A percentile compares a stretch with the other conserved stretches of the same genome.
These are phyloP conservation scores for Hafferia zeledoni DNA, from an alignment of 2,797 vertebrate genomes.

Conservation along the genomic window DNA sequence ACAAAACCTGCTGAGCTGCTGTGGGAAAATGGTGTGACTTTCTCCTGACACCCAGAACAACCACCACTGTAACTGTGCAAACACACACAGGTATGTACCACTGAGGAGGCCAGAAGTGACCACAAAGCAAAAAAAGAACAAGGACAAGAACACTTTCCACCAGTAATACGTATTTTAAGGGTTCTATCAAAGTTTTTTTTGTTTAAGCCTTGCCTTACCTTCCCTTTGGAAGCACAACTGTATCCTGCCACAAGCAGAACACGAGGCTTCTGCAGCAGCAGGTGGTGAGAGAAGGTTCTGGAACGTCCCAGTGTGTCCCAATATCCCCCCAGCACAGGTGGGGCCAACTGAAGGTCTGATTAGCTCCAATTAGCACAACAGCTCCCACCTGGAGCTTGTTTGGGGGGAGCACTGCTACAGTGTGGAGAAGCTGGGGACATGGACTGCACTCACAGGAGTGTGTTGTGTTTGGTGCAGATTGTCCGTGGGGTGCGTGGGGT, in stretches of 20 bases:
- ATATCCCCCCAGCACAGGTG: not conserved
- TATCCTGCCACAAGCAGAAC: accelerated
- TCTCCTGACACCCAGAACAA: not conserved
- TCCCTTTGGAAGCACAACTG: not conserved
- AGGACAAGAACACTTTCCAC: not conserved
- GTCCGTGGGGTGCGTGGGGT: not conserved
- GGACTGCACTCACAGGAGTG: accelerated
- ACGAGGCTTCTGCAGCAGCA: accelerated
- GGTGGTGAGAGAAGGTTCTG: accelerated
- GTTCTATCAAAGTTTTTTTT: accelerated
- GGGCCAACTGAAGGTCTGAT: not conserved
- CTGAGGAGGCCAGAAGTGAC: accelerated
- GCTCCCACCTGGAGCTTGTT: accelerated
- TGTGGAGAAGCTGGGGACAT: accelerated
- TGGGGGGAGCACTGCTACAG: accelerated
- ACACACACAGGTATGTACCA: accelerated
- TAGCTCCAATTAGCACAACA: not conserved
- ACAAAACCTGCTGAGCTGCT: not conserved
- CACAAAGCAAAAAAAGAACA: accelerated
- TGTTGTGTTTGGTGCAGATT: not conserved
- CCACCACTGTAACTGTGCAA: accelerated
- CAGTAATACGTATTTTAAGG: accelerated
- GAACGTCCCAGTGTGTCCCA: too few relatives aligned
- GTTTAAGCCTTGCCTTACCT: not conserved
- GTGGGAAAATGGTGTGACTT: accelerated